phyloP scores from a whole-genome alignment of 2,113 vertebrate genomes.

The Tupaia tana region DNA sequence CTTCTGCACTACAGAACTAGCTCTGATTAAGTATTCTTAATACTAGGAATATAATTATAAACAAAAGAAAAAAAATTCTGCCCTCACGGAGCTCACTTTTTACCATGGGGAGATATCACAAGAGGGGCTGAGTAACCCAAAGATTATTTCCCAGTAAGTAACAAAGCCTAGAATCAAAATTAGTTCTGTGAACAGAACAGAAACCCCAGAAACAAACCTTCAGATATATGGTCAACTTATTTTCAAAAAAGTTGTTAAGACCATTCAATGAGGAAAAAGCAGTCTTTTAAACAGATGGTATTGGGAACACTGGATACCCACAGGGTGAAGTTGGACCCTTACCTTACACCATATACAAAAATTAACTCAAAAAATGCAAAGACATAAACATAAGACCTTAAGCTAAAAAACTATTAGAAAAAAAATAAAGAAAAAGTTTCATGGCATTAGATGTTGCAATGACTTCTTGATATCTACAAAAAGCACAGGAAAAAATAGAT shows the following conservation, averaged over 20 bases:
- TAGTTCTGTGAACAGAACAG: constrained; percentile 41
- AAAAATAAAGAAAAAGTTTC: constrained; percentile 2
- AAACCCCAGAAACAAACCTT: constrained; percentile 36
- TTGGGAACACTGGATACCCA: constrained; percentile 9
- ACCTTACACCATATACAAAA: constrained; percentile 20
- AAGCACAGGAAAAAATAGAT: neutral
- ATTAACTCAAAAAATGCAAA: constrained; percentile 45
- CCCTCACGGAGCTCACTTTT: neutral
- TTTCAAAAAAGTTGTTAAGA: constrained; percentile 44
- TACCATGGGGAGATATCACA: neutral
- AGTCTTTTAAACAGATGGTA: constrained; percentile 23
- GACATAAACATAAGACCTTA: neutral
- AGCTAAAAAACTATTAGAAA: constrained; percentile 16
- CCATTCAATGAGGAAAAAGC: neutral
- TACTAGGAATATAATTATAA: neutral
- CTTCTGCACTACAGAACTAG: too few relatives aligned
- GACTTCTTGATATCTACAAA: constrained; percentile 21
- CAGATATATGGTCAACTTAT: neutral
- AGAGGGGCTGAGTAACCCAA: constrained; percentile 29
- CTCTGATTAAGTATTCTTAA: neutral
- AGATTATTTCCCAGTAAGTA: neutral
- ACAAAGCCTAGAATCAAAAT: constrained; percentile 46
- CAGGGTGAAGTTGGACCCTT: neutral
- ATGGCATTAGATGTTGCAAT: neutral
- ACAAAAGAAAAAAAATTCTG: constrained; percentile 15